Evolutionary conservation across 2,113 vertebrate genomes (phyloP).

Genomic region (Gorsachius goisagi): DNA sequence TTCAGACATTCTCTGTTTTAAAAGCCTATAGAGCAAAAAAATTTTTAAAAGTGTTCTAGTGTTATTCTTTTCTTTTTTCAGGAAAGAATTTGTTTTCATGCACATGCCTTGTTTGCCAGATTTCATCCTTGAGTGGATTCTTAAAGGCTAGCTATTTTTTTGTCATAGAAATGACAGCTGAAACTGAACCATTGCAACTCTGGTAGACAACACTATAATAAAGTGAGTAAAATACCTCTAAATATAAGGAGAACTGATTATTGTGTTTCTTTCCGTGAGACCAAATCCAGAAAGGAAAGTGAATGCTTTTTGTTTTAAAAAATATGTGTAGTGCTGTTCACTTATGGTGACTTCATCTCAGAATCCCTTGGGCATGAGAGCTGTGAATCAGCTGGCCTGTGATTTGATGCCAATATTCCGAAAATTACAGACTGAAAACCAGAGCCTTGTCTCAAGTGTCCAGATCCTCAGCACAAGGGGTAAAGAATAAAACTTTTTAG

Average conservation of each 20-base stretch:
- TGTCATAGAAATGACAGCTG: not conserved
- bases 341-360: not conserved
- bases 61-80: not conserved
- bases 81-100: not conserved
- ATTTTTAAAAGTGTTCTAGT: not conserved
- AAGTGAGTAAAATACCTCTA: not conserved
- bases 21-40: not conserved
- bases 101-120: not conserved
- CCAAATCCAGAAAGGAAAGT: slow-evolving; percentile 1
- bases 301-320: not conserved
- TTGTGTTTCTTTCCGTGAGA: not conserved
- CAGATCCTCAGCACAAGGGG: slow-evolving; percentile 40
- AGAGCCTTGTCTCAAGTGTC: slow-evolving; percentile 42
- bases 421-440: slow-evolving; percentile 60
- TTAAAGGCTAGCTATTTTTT: slow-evolving; percentile 35
- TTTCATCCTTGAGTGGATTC: slow-evolving; percentile 15
- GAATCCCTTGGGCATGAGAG: slow-evolving; percentile 40
- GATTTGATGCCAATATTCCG: slow-evolving; percentile 37
- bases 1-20: not conserved
- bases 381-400: not conserved
- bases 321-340: not conserved
- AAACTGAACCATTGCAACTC: not conserved
- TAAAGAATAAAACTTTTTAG: slow-evolving; percentile 66
- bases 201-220: slow-evolving; percentile 5
- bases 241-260: not conserved